These are phyloP conservation scores for Caenorhabditis parvicauda DNA, from an alignment of 2,888 invertebrate species.

Conservation along the genomic window DNA sequence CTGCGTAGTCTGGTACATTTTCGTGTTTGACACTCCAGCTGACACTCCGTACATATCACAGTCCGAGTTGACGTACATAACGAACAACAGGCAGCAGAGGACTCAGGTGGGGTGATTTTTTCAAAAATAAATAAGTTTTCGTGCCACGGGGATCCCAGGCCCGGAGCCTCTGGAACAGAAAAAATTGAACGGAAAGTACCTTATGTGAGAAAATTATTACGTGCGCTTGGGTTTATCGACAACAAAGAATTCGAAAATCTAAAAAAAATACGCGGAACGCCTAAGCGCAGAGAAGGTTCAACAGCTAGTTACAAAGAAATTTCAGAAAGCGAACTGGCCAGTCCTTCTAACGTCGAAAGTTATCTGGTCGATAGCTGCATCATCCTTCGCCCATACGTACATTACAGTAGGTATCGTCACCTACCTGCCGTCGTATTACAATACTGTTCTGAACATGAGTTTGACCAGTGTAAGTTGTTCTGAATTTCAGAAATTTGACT, in stretches of 20 bases:
- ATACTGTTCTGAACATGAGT: conserved; percentile 56
- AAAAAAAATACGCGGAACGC: no score
- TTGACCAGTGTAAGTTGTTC: conserved; percentile 42
- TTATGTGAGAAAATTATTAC: no score
- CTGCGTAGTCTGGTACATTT: conserved; percentile 47
- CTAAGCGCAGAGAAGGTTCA: no score
- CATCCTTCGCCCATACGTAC: conserved; percentile 59
- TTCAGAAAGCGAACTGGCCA: conserved; percentile 40
- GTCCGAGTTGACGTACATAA: conserved; percentile 40
- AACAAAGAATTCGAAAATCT: no score
- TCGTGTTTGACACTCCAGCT: conserved; percentile 48
- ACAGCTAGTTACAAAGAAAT: no score
- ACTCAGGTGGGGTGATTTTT: conserved; percentile 12
- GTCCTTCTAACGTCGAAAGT: conserved; percentile 46
- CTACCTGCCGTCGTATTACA: conserved; percentile 59
- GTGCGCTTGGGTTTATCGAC: no score
- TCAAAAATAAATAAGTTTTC: no score
- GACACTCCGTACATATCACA: conserved; percentile 37
- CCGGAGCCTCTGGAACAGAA: no score
- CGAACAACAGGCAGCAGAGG: conserved; percentile 8
- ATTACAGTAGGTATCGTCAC: conserved; percentile 60
- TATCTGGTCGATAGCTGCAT: conserved; percentile 56
- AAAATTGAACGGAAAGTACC: no score
- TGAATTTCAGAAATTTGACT: not conserved
- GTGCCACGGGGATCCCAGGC: no score